A percentile compares a stretch with the other conserved stretches of the same genome.
phyloP scores from a whole-genome alignment of 2,888 invertebrate species.

The Dicranocentrus wangi region DNA sequence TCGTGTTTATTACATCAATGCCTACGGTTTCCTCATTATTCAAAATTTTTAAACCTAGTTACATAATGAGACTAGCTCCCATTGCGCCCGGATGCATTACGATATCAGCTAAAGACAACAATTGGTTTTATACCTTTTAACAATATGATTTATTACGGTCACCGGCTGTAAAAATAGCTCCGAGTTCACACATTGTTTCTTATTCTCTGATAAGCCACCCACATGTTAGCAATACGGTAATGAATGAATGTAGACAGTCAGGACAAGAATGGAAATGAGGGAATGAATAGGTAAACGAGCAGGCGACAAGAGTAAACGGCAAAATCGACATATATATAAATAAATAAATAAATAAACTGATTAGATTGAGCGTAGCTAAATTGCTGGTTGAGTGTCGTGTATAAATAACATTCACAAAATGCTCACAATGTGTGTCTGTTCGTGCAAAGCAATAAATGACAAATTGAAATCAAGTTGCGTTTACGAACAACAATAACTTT shows the following conservation, averaged over 20 bases:
- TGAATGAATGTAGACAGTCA: background rate
- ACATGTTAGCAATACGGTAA: background rate
- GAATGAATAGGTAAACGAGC: background rate
- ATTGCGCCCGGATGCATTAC: slow-evolving; percentile 15
- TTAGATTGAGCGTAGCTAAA: background rate
- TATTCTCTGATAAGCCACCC: background rate
- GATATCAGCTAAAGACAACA: slow-evolving; percentile 9
- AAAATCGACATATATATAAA: too few species aligned
- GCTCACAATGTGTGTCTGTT: background rate
- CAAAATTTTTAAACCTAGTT: slow-evolving; percentile 12
- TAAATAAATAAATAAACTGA: too few species aligned
- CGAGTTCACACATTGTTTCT: slow-evolving; percentile 25
- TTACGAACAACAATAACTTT: background rate
- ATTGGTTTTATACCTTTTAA: background rate
- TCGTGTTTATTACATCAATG: too few species aligned
- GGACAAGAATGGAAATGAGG: background rate
- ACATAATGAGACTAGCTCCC: background rate
- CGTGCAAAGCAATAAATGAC: slow-evolving; percentile 15
- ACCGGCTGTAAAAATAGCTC: background rate
- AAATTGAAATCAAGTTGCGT: slow-evolving; percentile 10
- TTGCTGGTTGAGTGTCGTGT: too few species aligned
- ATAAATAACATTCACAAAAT: too few species aligned
- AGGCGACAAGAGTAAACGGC: background rate
- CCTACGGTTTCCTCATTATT: slow-evolving; percentile 13
- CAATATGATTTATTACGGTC: slow-evolving; percentile 20